Evolutionary conservation across 2,113 vertebrate species (phyloP).

Genomic region (Passerina amoena): DNA sequence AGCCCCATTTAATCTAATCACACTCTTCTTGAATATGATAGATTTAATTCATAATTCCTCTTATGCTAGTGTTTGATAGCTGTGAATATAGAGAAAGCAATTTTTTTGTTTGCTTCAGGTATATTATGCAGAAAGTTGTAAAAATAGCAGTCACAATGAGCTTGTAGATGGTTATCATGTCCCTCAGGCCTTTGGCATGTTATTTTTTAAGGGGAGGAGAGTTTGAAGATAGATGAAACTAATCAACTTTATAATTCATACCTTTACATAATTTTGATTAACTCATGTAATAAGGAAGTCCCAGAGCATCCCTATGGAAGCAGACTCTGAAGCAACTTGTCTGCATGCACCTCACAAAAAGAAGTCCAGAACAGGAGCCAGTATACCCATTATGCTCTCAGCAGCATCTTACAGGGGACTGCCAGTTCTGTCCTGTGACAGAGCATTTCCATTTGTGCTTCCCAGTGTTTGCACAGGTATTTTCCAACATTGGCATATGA

Average conservation of each 20-base stretch:
- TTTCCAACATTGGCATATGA: neutral
- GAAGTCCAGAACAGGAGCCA: neutral
- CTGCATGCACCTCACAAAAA: neutral
- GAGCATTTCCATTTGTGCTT: neutral
- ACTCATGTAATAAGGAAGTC: neutral
- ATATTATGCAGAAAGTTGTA: neutral
- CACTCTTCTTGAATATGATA: neutral
- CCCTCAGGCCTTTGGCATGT: neutral
- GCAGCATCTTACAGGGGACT: neutral
- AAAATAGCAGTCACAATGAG: neutral
- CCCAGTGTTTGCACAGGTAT: neutral
- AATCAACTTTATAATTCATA: conserved; percentile 10
- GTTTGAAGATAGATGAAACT: neutral
- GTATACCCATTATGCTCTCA: neutral
- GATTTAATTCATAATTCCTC: neutral
- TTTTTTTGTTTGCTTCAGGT: neutral
- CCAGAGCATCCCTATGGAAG: neutral
- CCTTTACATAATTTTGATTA: conserved; percentile 12
- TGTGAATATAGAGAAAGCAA: neutral
- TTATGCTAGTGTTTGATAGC: neutral
- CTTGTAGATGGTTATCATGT: neutral
- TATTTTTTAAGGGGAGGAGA: neutral
- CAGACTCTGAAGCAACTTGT: neutral
- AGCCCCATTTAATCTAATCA: neutral
- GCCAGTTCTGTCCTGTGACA: neutral